Percentiles rank a stretch among this genome's conserved stretches.
Conservation (phyloP, 2,113 vertebrate species). For the Romanogobio albipinnatus region DNA sequence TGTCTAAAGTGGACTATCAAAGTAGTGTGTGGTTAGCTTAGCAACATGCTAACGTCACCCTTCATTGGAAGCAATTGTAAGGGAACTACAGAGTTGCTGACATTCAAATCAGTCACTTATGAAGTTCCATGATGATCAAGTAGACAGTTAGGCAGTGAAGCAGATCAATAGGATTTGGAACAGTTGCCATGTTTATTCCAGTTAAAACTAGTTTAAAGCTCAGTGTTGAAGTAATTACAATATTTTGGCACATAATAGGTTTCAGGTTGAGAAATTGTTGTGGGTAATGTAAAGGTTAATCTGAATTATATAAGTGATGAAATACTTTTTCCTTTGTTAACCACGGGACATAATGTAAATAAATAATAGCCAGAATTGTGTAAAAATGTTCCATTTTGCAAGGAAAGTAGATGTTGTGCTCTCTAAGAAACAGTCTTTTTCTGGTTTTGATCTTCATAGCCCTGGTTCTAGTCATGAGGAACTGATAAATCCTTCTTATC, state of each 20-base stretch:
- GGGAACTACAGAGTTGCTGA: neutral
- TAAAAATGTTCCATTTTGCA: neutral
- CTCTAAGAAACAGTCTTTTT: neutral
- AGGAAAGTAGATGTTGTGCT: neutral
- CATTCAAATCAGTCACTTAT: neutral
- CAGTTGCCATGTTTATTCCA: neutral
- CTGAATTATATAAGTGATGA: neutral
- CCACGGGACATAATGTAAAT: neutral
- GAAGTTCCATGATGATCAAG: neutral
- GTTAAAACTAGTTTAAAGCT: constrained; percentile 1
- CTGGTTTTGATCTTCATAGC: constrained; percentile 37
- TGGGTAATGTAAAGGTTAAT: neutral
- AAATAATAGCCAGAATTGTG: neutral
- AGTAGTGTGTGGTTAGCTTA: neutral
- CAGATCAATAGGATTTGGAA: constrained; percentile 1
- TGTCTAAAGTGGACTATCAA: too few relatives aligned
- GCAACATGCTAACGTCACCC: neutral
- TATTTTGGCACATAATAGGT: neutral
- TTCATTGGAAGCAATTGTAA: neutral
- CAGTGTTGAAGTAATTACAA: neutral
- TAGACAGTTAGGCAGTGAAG: neutral
- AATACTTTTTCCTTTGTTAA: constrained; percentile 3
- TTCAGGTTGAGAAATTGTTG: neutral
- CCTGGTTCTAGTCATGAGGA: constrained; percentile 37
- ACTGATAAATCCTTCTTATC: constrained; percentile 49